Evolutionary conservation across 2,797 vertebrate species (phyloP).

Genomic region (Dendrocincla tyrannina): DNA sequence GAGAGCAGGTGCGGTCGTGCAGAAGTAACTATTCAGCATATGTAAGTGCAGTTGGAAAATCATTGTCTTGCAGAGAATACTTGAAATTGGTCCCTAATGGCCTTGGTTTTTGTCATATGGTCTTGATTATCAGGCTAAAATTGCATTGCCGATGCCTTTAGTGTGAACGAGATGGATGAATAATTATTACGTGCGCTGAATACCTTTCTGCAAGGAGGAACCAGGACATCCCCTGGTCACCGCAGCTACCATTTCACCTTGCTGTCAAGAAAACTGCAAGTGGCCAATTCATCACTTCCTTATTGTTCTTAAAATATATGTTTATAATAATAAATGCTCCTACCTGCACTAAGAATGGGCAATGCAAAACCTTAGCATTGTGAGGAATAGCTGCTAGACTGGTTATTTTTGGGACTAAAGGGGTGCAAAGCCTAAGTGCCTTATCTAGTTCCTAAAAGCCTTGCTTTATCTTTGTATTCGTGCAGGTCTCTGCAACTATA

Average conservation of each 20-base stretch:
- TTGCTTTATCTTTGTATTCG: neutral
- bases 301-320: slow-evolving; percentile 46
- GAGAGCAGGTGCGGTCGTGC: slow-evolving; percentile 82
- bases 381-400: neutral
- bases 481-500: neutral
- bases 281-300: slow-evolving; percentile 76
- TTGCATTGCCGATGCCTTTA: slow-evolving; percentile 87
- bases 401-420: neutral
- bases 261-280: slow-evolving; percentile 77
- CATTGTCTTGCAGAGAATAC: slow-evolving; percentile 89
- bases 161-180: slow-evolving; percentile 86
- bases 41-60: slow-evolving; percentile 90
- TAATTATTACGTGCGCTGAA: slow-evolving; percentile 87
- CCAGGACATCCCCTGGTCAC: slow-evolving; percentile 76
- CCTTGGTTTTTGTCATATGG: slow-evolving; percentile 88
- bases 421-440: neutral
- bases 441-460: neutral
- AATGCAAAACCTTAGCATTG: neutral
- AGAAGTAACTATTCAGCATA: slow-evolving; percentile 88
- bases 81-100: slow-evolving; percentile 91
- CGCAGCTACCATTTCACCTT: slow-evolving; percentile 67
- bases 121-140: slow-evolving; percentile 91
- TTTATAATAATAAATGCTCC: neutral
- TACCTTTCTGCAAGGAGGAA: slow-evolving; percentile 76
- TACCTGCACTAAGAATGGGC: neutral